Evolutionary conservation across 2,888 invertebrate genomes (phyloP).

Genomic region (Elegia similella): DNA sequence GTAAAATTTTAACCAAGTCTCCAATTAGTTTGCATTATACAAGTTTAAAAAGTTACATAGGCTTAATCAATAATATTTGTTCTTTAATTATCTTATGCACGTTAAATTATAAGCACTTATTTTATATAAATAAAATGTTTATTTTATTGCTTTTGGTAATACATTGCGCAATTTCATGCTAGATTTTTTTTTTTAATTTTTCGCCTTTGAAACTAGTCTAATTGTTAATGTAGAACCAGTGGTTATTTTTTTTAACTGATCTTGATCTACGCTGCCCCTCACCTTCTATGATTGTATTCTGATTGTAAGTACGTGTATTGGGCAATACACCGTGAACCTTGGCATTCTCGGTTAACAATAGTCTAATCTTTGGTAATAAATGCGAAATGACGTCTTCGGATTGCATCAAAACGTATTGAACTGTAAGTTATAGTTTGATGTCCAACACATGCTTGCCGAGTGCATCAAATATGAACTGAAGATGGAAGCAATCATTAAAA

Average conservation of each 20-base stretch:
- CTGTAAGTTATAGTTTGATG: neutral
- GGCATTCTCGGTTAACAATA: slow-evolving; percentile 30
- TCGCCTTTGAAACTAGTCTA: neutral
- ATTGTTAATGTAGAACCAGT: neutral
- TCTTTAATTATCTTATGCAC: no score
- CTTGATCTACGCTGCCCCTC: slow-evolving; percentile 30
- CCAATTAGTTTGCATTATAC: no score
- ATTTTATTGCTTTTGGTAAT: neutral
- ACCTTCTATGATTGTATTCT: slow-evolving; percentile 31
- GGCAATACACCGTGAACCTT: slow-evolving; percentile 30
- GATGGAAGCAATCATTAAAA: no score
- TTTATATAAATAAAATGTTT: no score
- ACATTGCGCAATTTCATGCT: neutral
- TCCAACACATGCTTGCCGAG: neutral
- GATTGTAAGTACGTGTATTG: slow-evolving; percentile 26
- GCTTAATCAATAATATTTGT: no score
- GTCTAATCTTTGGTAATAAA: slow-evolving; percentile 23
- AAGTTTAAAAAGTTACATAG: no score
- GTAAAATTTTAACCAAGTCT: no score
- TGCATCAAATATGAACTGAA: no score
- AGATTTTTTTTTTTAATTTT: neutral
- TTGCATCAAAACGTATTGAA: neutral
- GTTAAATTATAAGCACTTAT: no score
- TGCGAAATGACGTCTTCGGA: slow-evolving; percentile 11
- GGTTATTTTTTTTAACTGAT: slow-evolving; percentile 20